Base-by-base conservation (phyloP, 2,797 vertebrate species). In the Emys orbicularis region DNA sequence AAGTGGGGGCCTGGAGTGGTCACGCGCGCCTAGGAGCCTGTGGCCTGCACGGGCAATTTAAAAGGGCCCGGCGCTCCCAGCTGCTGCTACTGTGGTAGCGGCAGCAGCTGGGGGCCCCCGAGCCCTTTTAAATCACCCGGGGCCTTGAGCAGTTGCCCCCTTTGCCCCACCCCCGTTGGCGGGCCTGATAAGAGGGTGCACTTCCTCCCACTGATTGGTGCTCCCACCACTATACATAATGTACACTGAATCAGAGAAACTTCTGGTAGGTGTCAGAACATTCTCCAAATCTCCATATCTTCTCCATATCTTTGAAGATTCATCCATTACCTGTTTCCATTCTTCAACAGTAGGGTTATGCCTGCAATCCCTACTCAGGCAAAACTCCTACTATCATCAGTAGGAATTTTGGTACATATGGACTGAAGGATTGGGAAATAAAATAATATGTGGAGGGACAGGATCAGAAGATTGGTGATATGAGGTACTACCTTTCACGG, bases 401-500 rank as follows among this genome's bases (percentile, higher is more conserved):
- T 25, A 49, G 74, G 27, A 31, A 47, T 49, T 27, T 31, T 77
- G 27, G 15, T 77, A 77, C 29, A 49, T 47, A 77, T 49, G 74
- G 74, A 77, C 8, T 31, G 74, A 44, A 77, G 59, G 89, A n/a
- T 65, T 59, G 15, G 8, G 12, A 0, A 16, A 9, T 2, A 1
- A 5, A 18, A 61, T 80, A 54, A 81, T 34, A 91, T 25, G 25
- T 27, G 29, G 59, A 94, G 44, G 21, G 5, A 37, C 5, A 90
- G 49, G 16, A 68, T 37, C 0, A 0, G 84, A n/a, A 84, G 74
- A 84, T 23, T 37, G 54, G 7, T 8, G 31, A 8, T 23, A 31
- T 89, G 2, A 25, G 44, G 15, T 47, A 56, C 25, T 34, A 12
- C 23, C 5, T 56, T 61, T 87, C 44, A 34, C 2, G 4, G 84